These are phyloP conservation scores for Psilopsiagon aymara DNA, from an alignment of 2,113 vertebrate species.

Conservation along the genomic window DNA sequence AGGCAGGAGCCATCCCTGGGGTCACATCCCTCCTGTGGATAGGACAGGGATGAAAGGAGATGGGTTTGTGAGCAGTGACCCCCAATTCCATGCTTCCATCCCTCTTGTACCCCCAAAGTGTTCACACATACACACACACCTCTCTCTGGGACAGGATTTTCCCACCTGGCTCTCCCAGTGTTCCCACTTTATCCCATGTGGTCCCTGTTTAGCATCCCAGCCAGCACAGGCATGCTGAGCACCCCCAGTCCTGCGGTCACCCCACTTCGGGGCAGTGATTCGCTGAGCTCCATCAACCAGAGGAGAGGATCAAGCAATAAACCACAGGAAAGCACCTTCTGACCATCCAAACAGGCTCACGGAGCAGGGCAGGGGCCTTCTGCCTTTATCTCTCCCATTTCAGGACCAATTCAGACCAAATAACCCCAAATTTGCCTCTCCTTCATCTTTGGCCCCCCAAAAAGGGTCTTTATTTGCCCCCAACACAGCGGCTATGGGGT, in stretches of 20 bases:
- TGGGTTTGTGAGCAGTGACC: accelerated
- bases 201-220: not conserved
- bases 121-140: no score
- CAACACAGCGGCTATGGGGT: accelerated
- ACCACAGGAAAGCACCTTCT: slow-evolving; percentile 25
- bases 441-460: not conserved
- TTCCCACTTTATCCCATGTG: accelerated
- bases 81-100: not conserved
- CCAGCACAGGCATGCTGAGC: not conserved
- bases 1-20: not conserved
- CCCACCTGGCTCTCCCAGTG: accelerated
- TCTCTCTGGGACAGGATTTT: not conserved
- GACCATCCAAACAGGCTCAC: not conserved
- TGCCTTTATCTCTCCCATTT: slow-evolving; percentile 32
- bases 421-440: not conserved
- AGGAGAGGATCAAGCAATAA: not conserved
- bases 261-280: not conserved
- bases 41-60: accelerated
- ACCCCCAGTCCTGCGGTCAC: not conserved
- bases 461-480: not conserved
- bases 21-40: not conserved
- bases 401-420: not conserved
- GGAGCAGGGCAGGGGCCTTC: not conserved
- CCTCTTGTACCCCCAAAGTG: accelerated
- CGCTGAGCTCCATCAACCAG: slow-evolving; percentile 21